A percentile compares a stretch with the other conserved stretches of the same genome.
These are phyloP conservation scores for Noctua pronuba DNA, from an alignment of 2,888 invertebrate genomes.

Conservation along the genomic window DNA sequence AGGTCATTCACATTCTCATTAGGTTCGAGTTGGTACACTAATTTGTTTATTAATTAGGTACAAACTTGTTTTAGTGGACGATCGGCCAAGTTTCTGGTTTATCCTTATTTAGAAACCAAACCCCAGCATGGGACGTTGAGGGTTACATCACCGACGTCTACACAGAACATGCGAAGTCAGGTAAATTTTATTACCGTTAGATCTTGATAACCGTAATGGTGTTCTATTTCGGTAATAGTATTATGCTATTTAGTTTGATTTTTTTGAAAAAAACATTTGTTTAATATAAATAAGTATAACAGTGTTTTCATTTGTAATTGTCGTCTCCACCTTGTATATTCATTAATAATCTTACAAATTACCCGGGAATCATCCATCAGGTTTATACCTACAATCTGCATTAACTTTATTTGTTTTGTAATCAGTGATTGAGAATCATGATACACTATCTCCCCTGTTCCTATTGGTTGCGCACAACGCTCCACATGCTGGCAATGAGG, in stretches of 20 bases:
- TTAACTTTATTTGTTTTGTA: constrained; percentile 35
- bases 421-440: constrained; percentile 91
- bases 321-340: neutral
- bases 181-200: constrained; percentile 71
- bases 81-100: constrained; percentile 81
- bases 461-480: constrained; percentile 95
- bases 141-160: constrained; percentile 93
- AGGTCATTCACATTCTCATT: no score
- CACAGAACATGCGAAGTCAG: constrained; percentile 91
- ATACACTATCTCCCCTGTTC: constrained; percentile 92
- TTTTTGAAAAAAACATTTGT: no score
- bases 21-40: neutral
- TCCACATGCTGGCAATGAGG: constrained; percentile 94
- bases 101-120: constrained; percentile 88
- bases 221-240: neutral
- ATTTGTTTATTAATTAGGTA: neutral
- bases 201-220: neutral
- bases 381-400: neutral
- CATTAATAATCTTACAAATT: neutral
- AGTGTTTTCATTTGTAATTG: neutral
- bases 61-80: constrained; percentile 31
- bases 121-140: constrained; percentile 89
- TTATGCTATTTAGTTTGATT: no score
- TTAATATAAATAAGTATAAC: neutral
- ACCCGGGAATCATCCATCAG: neutral